These are phyloP conservation scores for Priocnemis perturbator DNA, from an alignment of 2,888 invertebrate species.

Conservation along the genomic window DNA sequence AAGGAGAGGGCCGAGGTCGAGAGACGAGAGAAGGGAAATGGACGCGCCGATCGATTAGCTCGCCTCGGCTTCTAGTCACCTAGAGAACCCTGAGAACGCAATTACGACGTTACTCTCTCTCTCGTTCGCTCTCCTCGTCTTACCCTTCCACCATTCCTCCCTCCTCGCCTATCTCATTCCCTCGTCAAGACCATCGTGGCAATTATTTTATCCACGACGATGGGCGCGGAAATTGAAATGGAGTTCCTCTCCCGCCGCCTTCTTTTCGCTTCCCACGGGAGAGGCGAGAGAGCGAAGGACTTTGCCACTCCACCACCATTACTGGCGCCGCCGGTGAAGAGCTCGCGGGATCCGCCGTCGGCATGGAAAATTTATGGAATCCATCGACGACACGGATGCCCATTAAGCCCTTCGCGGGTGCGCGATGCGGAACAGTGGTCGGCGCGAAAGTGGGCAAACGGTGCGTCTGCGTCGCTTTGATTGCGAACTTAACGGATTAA, in stretches of 20 bases:
- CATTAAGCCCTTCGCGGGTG: too few species aligned
- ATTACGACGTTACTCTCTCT: slow-evolving; percentile 42
- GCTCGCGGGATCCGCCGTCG: too few species aligned
- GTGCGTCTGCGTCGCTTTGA: too few species aligned
- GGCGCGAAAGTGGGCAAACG: too few species aligned
- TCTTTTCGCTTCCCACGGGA: slow-evolving; percentile 10
- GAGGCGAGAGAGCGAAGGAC: background rate
- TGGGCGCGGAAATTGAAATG: slow-evolving; percentile 28
- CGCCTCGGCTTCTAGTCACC: slow-evolving; percentile 22
- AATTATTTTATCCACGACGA: slow-evolving; percentile 31
- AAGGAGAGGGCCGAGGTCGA: background rate
- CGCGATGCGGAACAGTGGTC: too few species aligned
- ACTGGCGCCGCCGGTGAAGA: too few species aligned
- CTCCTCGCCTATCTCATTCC: background rate
- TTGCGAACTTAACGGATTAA: too few species aligned
- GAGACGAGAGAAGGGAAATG: slow-evolving; percentile 29
- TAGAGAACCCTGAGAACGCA: slow-evolving; percentile 36
- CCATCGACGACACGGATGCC: too few species aligned
- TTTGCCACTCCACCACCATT: too few species aligned
- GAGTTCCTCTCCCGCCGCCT: background rate
- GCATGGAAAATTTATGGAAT: too few species aligned
- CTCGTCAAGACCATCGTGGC: slow-evolving; percentile 3
- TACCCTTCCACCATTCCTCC: background rate
- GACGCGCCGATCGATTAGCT: slow-evolving; percentile 51
- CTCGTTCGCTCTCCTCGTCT: slow-evolving; percentile 5